Evolutionary conservation across 2,113 vertebrate species (phyloP), one percentile per base, ranked within the genome.

Genomic region (Sylvia atricapilla): DNA sequence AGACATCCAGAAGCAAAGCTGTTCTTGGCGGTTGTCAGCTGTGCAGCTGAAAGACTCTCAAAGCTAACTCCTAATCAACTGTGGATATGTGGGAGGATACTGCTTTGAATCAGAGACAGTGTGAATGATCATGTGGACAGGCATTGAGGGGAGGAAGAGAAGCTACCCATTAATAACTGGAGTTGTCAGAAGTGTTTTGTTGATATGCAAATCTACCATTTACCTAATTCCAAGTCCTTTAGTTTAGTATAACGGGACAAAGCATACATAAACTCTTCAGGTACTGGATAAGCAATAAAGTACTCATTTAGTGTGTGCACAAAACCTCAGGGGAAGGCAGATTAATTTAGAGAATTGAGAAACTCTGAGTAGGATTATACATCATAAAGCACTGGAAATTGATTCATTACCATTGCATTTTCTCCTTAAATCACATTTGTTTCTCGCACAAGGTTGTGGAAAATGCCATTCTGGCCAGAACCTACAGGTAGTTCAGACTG

Each of bases 71-170:
- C 55, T 94, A 53, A 92, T 86, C 68, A 70, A 1, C 89, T 89
- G 68, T 91, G 91, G 91, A 80, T 80, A 31, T 28, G 80, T 90
- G 83, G 91, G 89, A 95, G 72, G 72, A 52, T 76, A 19, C 55
- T 37, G 55, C 94, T 80, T 86, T 81, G 86, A 77, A 62, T 94
- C 75, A 41, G 72, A 62, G 72, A 31, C 80, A 53, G 23, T 64
- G 63, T 86, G 89, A 90, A 80, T 86, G 91, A 92, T 95, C 41
- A 2, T 90, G 31, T 49, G 63, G 93, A 89, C 89, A 90, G 87
- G 73, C 89, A 86, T 23, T 66, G 84, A 90, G 91, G 59, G 64
- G 59, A 90, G 68, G 55, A 73, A 77, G 62, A 41, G 79, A 93
- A 85, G 75, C 83, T 90, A 43, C 30, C 24, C 89, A 15, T 90